A percentile compares a stretch with the other conserved stretches of the same genome.
Conservation (phyloP, 2,113 vertebrate species). For the Capra hircus region DNA sequence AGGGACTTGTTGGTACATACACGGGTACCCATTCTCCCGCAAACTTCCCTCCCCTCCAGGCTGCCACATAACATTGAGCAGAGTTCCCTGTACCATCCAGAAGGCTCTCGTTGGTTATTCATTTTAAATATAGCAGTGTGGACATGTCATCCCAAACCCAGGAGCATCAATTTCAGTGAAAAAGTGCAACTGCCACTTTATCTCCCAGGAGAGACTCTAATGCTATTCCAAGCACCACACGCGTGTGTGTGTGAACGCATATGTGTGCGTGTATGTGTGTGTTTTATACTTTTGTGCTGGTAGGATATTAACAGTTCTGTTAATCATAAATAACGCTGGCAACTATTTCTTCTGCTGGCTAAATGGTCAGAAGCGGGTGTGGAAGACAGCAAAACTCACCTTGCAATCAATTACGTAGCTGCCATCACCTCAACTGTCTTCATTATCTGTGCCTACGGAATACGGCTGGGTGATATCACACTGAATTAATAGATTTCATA, state of each 20-base stretch:
- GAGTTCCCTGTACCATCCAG: neutral
- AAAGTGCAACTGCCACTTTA: neutral
- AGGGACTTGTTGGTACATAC: accelerated
- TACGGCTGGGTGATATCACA: neutral
- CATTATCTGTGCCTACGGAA: neutral
- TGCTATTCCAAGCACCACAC: neutral
- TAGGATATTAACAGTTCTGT: neutral
- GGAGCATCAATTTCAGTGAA: neutral
- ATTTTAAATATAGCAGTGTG: neutral
- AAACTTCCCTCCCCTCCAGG: neutral
- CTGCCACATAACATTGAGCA: neutral
- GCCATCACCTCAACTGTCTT: neutral
- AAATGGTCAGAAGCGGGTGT: neutral
- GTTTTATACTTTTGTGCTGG: neutral
- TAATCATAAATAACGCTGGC: neutral
- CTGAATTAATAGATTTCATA: neutral
- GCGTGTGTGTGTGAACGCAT: neutral
- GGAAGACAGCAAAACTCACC: neutral
- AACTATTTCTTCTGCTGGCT: neutral
- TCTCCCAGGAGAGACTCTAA: neutral
- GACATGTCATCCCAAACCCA: neutral
- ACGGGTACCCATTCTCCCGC: neutral
- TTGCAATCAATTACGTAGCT: neutral
- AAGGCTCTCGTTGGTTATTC: neutral
- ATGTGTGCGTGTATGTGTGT: neutral